Evolutionary conservation across 2,888 invertebrate species (phyloP), one percentile per base, ranked within the genome.

Genomic region (Aethes cnicana): DNA sequence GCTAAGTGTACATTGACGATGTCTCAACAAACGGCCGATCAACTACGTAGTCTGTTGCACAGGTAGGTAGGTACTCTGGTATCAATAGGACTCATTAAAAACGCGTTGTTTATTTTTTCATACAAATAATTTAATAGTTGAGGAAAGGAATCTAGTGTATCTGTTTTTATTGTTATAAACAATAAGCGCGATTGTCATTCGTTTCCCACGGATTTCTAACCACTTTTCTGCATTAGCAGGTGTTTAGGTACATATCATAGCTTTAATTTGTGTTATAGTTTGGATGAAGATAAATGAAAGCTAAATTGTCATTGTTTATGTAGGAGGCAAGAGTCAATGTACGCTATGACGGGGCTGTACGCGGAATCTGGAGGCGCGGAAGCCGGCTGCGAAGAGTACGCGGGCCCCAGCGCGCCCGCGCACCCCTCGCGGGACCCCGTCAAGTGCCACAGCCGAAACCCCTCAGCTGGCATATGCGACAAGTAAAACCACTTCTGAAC

Each of bases 251-350:
- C 56, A 48, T 53, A 23, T 28, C 12, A 11, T 23, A 12, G 11
- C 9, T 17, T 36, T 14, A 9, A n/a, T 12, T 21, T 32, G n/a
- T n/a, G 7, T 14, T 11, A 17, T 5, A 9, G 3, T 25, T 35
- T 35, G 9, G 44, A n/a, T 21, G 17, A 39, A 25, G 23, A 3
- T 17, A 6, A 16, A 39, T 16, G 6, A 9, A 16, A 23, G 23
- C 25, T 16, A 3, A 39, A 23, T 16, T 12, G 6, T 25, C 2
- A 12, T n/a, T 32, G 37, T 57, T 54, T 59, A 23, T 53, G 37
- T 58, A 92, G 95, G 74, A 92, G 95, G 81, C 95, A 95, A 91
- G 95, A 96, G 82, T 95, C 95, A 69, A 95, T 95, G 95, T 96
- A 96, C 81, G 95, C 95, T 62, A 95, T 95, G 95, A 96, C 95